Base-by-base conservation (phyloP, 2,888 invertebrate genomes). In the Eilema caniola region DNA sequence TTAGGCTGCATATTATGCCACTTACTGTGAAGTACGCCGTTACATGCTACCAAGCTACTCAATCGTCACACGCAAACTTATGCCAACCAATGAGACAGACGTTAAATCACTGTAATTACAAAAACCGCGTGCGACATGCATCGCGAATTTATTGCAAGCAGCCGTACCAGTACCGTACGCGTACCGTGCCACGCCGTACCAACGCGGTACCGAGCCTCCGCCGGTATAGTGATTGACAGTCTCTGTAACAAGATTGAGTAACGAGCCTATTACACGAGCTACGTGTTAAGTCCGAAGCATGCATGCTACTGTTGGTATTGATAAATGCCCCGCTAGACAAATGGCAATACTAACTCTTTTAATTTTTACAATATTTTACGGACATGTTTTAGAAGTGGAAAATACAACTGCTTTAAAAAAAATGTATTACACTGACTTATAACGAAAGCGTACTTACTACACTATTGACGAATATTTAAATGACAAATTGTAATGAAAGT, bases 71-170 rank as follows among this genome's bases (percentile, higher is more conserved):
- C 53, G 53, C 53, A 53, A 53, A 8, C 53, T n/a, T 53, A 53
- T 10, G n/a, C 53, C n/a, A 53, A 53, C 20, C 53, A 53, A 53
- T 53, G n/a, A 20, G 20, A 53, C 53, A 20, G 53, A n/a, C n/a
- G 8, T n/a, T 53, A 53, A 53, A 16, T 59, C 59, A 59, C 24
- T 59, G 59, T 59, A 24, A 59, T 59, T 59, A 24, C 25, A 59
- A 28, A n/a, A 53, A 23, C 53, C n/a, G 64, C 64, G 47, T 57
- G 33, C 28, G 28, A 56, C 56, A 57, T 56, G 64, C 62, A 20
- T 64, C 25, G 63, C 57, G 57, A 57, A 65, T 65, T 65, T 57
- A 65, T 24, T 33, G 65, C 65, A 3, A 33, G 2, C 16, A 24
- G 31, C 11, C 23, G 56, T 53, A 65, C 23, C 57, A n/a, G 53